phyloP scores from a whole-genome alignment of 1,140 invertebrate genomes.

The Zaprionus gabonicus region DNA sequence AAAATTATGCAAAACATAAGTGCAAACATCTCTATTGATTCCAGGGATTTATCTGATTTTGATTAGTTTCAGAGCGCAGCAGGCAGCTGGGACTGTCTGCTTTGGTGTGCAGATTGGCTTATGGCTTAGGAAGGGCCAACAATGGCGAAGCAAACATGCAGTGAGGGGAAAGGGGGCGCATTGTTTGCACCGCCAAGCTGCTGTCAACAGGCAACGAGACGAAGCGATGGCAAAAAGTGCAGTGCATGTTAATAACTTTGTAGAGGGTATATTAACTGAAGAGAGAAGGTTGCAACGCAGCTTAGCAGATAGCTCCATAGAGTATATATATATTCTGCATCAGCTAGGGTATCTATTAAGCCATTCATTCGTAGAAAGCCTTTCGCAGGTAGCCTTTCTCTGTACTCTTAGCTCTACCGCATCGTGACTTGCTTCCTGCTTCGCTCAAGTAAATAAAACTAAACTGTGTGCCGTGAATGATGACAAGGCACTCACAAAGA shows the following conservation, averaged over 20 bases:
- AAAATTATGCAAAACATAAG: constrained; percentile 76
- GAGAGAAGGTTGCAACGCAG: too few species aligned
- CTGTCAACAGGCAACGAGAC: constrained; percentile 40
- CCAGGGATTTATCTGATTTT: constrained; percentile 26
- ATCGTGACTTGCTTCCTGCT: constrained; percentile 15
- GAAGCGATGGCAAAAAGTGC: constrained; percentile 40
- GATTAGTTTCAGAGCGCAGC: constrained; percentile 35
- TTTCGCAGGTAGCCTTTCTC: too few species aligned
- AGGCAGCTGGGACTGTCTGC: neutral
- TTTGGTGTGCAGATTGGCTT: constrained; percentile 44
- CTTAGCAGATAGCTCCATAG: too few species aligned
- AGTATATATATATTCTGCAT: too few species aligned
- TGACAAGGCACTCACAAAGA: constrained; percentile 48
- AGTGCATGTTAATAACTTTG: constrained; percentile 33
- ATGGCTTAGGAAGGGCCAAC: constrained; percentile 21
- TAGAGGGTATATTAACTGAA: too few species aligned
- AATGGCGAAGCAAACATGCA: constrained; percentile 16
- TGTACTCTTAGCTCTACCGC: neutral
- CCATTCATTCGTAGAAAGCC: too few species aligned
- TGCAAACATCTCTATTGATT: constrained; percentile 19
- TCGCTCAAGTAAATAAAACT: constrained; percentile 72
- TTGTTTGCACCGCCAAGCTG: constrained; percentile 40
- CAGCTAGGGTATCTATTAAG: too few species aligned
- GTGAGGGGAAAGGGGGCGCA: neutral
- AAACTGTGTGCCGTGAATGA: constrained; percentile 71